These are phyloP conservation scores for Drosophila anomalata DNA, from an alignment of 2,888 invertebrate genomes.

Conservation along the genomic window DNA sequence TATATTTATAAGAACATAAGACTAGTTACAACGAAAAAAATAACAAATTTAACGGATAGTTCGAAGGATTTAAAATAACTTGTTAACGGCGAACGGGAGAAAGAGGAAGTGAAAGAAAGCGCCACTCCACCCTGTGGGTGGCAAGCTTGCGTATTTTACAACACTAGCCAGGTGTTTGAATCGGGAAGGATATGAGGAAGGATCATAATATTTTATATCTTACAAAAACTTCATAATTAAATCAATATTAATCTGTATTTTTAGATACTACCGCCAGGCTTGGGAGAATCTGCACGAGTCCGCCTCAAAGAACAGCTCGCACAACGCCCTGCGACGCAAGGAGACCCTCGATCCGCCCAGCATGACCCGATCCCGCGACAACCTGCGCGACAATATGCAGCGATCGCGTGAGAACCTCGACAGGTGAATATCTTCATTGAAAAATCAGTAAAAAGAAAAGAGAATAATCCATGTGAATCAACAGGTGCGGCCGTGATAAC, in stretches of 20 bases:
- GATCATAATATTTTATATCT: neutral
- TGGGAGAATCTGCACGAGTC: constrained; percentile 97
- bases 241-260: neutral
- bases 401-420: constrained; percentile 84
- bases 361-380: constrained; percentile 82
- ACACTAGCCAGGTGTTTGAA: neutral
- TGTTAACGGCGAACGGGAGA: neutral
- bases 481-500: constrained; percentile 82
- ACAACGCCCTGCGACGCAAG: constrained; percentile 87
- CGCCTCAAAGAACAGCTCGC: constrained; percentile 86
- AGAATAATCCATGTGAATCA: neutral
- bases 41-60: too few species aligned
- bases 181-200: neutral
- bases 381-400: constrained; percentile 83
- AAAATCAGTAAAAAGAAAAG: too few species aligned
- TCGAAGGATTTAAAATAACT: neutral
- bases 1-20: too few species aligned
- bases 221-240: neutral
- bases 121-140: neutral
- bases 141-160: neutral
- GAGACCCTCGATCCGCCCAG: constrained; percentile 89
- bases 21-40: too few species aligned
- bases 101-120: neutral
- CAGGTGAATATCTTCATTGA: constrained; percentile 70
- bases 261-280: constrained; percentile 92